Percentiles rank a stretch among this genome's conserved stretches.
phyloP scores from a whole-genome alignment of 2,797 vertebrate genomes.

The Molossus alvarezi region DNA sequence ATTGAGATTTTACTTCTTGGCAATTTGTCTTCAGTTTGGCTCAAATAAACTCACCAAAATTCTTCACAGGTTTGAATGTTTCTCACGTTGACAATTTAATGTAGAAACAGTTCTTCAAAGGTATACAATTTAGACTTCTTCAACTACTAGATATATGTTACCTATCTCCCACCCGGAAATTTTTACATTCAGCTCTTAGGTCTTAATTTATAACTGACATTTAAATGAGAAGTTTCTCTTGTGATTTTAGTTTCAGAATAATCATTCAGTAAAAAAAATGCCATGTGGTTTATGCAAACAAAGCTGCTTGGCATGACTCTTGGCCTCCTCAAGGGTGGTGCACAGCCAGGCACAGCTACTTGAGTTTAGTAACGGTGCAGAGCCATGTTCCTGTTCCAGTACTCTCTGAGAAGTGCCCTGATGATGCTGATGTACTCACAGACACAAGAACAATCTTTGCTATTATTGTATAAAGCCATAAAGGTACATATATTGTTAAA shows the following conservation, averaged over 20 bases:
- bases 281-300: conserved; percentile 93
- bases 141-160: conserved; percentile 90
- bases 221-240: conserved; percentile 90
- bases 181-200: conserved; percentile 74
- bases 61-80: too few relatives aligned
- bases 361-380: conserved; percentile 86
- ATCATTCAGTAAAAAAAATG: conserved; percentile 88
- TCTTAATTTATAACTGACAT: conserved; percentile 95
- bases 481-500: conserved; percentile 93
- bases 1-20: too few relatives aligned
- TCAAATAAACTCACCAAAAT: too few relatives aligned
- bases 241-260: conserved; percentile 89
- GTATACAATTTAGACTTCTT: conserved; percentile 94
- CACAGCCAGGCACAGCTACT: conserved; percentile 87
- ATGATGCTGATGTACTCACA: conserved; percentile 91
- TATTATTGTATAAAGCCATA: conserved; percentile 95
- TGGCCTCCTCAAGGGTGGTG: conserved; percentile 85
- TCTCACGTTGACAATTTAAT: conserved; percentile 75
- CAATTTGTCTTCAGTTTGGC: too few relatives aligned
- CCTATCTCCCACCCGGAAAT: conserved; percentile 85
- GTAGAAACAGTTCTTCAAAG: conserved; percentile 94
- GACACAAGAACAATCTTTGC: conserved; percentile 93
- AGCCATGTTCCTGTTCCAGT: conserved; percentile 88
- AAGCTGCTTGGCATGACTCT: conserved; percentile 86
- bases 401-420: conserved; percentile 93